Conservation (phyloP, 2,113 vertebrate genomes). For the Siniperca knerii region DNA sequence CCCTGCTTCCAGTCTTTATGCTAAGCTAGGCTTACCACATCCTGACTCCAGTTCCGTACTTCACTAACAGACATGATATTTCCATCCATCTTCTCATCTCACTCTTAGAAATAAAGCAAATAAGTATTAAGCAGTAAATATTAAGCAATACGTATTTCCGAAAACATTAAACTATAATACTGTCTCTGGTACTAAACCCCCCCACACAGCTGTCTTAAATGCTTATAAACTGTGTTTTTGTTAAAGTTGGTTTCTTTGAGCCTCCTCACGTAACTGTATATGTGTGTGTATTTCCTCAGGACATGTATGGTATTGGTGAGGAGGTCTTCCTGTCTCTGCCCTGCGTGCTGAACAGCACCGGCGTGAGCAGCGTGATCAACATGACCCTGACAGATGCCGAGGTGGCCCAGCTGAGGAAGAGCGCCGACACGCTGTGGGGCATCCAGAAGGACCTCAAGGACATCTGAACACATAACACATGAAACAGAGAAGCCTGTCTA, state of each 20-base stretch:
- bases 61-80: no score
- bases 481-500: conserved; percentile 17
- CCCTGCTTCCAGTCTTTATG: no score
- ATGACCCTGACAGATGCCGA: conserved; percentile 93
- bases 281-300: conserved; percentile 77
- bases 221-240: not conserved
- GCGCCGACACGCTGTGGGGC: conserved; percentile 92
- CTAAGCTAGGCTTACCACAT: no score
- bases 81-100: not conserved
- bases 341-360: conserved; percentile 88
- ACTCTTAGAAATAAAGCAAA: not conserved
- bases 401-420: conserved; percentile 91
- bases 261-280: not conserved
- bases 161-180: not conserved
- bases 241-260: not conserved
- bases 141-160: not conserved
- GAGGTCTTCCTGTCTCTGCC: conserved; percentile 98
- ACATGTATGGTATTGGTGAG: conserved; percentile 92
- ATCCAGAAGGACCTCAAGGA: conserved; percentile 97
- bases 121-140: not conserved
- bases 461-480: conserved; percentile 75
- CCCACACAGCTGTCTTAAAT: not conserved
- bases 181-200: not conserved
- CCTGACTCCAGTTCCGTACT: not conserved
- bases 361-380: conserved; percentile 92